Base-by-base conservation (phyloP, 2,797 vertebrate genomes). In the Argentina silus region DNA sequence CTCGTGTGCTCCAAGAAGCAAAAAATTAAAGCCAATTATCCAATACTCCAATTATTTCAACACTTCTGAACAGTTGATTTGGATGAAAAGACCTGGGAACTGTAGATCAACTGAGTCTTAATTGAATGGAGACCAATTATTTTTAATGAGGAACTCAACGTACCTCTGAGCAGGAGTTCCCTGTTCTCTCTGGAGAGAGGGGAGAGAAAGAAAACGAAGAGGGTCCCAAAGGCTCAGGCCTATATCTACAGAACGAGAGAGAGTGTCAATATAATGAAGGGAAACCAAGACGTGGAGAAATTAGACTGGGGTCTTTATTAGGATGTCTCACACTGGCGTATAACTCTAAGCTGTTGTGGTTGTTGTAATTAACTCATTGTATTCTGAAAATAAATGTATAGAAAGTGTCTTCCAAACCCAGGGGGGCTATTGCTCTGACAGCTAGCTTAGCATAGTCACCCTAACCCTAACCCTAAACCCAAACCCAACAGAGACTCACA, bases 61-160 rank as follows among this genome's bases (percentile, higher is more conserved):
- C 69, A 74, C 63, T 69, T 80, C 69, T n/a, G 69, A 81, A 74
- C 23, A 59, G 57, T 66, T 73, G 42, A 75, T 86, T 73, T 82
- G 44, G 51, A 86, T 77, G 80, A 71, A 79, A 78, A 84, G 72
- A 79, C 73, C 60, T 67, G 61, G 3, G 61, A 80, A 65, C 75
- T 10, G 67, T 63, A 84, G 81, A 91, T 91, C 88, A 92, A 75
- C 72, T 70, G 77, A 78, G 75, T 76, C 73, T 84, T 87, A 90
- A 91, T 88, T 91, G 85, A 91, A 89, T 79, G 80, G 69, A 70
- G 86, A 84, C 90, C 87, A 93, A 93, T 94, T 93, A 92, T 89
- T 93, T 90, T 91, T 91, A 93, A 92, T 90, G 88, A 93, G 87
- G 55, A 82, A 71, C 78, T 19, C 19, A 17, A 61, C 0, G 23